These are phyloP conservation scores for Acanthacorydalis orientalis DNA, from an alignment of 2,888 invertebrate genomes.

Conservation along the genomic window DNA sequence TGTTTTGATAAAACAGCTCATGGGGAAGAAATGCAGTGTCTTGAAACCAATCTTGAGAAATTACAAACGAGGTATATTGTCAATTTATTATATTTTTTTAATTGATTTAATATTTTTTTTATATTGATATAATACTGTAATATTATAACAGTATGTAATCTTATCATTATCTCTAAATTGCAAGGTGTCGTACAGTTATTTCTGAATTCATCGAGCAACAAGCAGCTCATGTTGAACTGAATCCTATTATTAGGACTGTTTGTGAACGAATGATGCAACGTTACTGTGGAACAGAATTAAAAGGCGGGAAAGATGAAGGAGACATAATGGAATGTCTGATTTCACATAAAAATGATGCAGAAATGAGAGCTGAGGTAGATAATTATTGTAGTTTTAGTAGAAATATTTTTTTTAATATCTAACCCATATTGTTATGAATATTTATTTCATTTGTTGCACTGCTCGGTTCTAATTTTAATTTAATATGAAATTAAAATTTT, in stretches of 20 bases:
- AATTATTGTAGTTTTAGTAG: no score
- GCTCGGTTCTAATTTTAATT: no score
- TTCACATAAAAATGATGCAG: slow-evolving; percentile 73
- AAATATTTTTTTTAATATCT: no score
- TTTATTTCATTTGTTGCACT: no score
- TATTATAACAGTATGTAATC: no score
- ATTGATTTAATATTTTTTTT: no score
- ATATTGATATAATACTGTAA: no score
- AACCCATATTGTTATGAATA: no score
- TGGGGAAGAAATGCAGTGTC: slow-evolving; percentile 83
- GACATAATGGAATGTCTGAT: slow-evolving; percentile 92
- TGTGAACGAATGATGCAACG: slow-evolving; percentile 66
- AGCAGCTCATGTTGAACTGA: slow-evolving; percentile 76
- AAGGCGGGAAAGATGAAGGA: slow-evolving; percentile 58
- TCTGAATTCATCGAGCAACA: slow-evolving; percentile 78
- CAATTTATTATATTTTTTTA: no score
- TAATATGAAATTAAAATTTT: no score
- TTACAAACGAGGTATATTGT: slow-evolving; percentile 27
- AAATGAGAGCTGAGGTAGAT: slow-evolving; percentile 47
- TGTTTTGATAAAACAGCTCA: slow-evolving; percentile 76
- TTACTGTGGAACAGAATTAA: slow-evolving; percentile 52
- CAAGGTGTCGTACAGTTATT: slow-evolving; percentile 59
- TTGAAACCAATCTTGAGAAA: slow-evolving; percentile 70
- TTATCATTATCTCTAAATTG: slow-evolving; percentile 6
- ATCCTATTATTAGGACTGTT: slow-evolving; percentile 68